Evolutionary conservation across 2,797 vertebrate genomes (phyloP).

Genomic region (Nothura maculosa): DNA sequence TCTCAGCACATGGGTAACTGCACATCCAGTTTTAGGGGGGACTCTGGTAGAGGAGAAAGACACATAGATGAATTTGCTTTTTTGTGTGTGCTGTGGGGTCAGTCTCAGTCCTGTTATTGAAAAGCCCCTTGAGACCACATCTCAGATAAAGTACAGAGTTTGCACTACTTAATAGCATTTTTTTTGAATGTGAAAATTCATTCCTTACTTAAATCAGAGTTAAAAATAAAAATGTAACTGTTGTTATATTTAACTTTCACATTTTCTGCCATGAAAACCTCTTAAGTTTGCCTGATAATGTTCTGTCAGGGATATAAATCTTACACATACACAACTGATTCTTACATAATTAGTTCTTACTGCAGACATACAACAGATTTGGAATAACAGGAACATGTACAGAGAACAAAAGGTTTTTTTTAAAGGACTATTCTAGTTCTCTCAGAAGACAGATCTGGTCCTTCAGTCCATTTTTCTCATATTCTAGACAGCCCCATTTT

Average conservation of each 20-base stretch:
- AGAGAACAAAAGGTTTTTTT: not conserved
- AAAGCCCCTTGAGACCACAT: not conserved
- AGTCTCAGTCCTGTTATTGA: not conserved
- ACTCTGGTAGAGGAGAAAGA: not conserved
- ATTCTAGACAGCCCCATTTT: not conserved
- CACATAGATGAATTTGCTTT: not conserved
- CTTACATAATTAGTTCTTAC: not conserved
- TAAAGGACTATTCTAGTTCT: not conserved
- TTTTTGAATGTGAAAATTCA: not conserved
- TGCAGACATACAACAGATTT: not conserved
- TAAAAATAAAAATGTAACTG: not conserved
- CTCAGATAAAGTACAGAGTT: not conserved
- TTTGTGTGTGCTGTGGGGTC: not conserved
- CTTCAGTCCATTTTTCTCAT: not conserved
- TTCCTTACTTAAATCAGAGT: not conserved
- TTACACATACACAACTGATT: not conserved
- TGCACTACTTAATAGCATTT: not conserved
- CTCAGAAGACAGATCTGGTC: not conserved
- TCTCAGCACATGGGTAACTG: not conserved
- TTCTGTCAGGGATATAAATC: not conserved
- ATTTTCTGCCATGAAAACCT: not conserved
- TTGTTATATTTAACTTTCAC: not conserved
- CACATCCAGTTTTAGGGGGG: not conserved
- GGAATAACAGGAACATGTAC: not conserved
- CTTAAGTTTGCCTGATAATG: not conserved